Base-by-base conservation (phyloP, 2,113 vertebrate genomes). In the Bucco capensis region DNA sequence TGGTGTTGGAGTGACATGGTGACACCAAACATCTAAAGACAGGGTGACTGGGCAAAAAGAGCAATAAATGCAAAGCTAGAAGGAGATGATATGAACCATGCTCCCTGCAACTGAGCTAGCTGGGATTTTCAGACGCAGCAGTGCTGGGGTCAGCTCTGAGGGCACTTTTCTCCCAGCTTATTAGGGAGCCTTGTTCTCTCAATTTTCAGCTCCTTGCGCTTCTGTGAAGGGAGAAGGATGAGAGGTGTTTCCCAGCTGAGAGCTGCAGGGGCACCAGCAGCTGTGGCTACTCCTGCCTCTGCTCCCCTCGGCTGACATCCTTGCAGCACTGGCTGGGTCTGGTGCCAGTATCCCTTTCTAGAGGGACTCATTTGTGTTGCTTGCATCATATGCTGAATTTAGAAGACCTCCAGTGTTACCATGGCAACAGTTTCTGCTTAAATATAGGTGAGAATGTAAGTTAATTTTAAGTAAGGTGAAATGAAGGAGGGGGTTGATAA, bases 401-500 rank as follows among this genome's bases (percentile, higher is more conserved):
- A 97, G 94, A 92, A 83, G 64, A 87, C 56, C 67, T 93, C 77
- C 81, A 85, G 42, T 8, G 92, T 97, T 96, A 90, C 96, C 89
- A 95, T 94, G 86, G 97, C 58, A 93, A 97, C 78, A 46, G 40
- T 84, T 95, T 93, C 96, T 95, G 73, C 94, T 96, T 96, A 96
- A 96, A 71, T 82, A 89, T 97, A 95, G 90, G 96, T 97, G 96
- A 96, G 89, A 96, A 92, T 94, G 24, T 86, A 97, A 97, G 93
- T 97, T 97, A 96, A 96, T 96, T 97, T 97, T 96, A 97, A 96
- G 92, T 95, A 80, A 92, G 79, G 74, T 93, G 86, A 93, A 93
- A 74, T 86, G 70, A 93, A 90, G 69, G 73, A 75, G 67, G 71
- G 82, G 30, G 37, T n/a, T 49, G 77, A 84, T 92, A 78, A 90